Base-by-base conservation (phyloP, 2,888 invertebrate genomes). In the Parnassius glacialis region DNA sequence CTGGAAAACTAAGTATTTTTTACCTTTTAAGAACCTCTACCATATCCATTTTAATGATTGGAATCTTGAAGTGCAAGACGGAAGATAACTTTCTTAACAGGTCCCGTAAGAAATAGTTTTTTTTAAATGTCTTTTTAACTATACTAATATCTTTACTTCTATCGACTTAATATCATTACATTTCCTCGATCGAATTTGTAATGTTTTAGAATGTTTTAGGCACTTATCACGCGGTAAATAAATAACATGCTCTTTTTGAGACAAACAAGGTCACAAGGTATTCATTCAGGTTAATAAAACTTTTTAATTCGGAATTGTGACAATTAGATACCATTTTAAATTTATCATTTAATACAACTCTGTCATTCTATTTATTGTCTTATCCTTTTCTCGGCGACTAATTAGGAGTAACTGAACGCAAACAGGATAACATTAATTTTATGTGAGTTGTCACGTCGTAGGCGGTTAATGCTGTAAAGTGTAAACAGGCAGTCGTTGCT, bases 401-500 rank as follows among this genome's bases (percentile, higher is more conserved):
- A 59, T 59, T 59, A 53, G 50, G 43, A 43, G 13, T 47, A 54
- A 54, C 54, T 54, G 50, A 16, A 16, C 57, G 44, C 53, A 62
- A 62, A 62, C 62, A 62, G 58, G 62, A 62, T 62, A 62, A 62
- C 58, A 25, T 50, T 54, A 56, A 64, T 59, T 50, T 64, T 61
- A 59, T 65, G 59, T 59, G 59, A 34, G 57, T 59, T 54, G 41
- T 55, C 50, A 53, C 54, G 54, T 54, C 62, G 57, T 57, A 62
- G 53, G 53, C 57, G 13, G 42, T 58, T 65, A 64, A 64, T 64
- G 64, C 68, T 73, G 73, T 70, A 70, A 74, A 75, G 67, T 76
- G 81, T 79, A 76, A 84, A 83, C 75, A 80, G 75, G 73, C 71
- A 74, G 75, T 73, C 66, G 71, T 75, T 68, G 65, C 66, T 71